Percentiles rank a stretch among this genome's conserved stretches.
phyloP scores from a whole-genome alignment of 92 coral and sea anemone genomes.

The Palythoa heliodiscus region DNA sequence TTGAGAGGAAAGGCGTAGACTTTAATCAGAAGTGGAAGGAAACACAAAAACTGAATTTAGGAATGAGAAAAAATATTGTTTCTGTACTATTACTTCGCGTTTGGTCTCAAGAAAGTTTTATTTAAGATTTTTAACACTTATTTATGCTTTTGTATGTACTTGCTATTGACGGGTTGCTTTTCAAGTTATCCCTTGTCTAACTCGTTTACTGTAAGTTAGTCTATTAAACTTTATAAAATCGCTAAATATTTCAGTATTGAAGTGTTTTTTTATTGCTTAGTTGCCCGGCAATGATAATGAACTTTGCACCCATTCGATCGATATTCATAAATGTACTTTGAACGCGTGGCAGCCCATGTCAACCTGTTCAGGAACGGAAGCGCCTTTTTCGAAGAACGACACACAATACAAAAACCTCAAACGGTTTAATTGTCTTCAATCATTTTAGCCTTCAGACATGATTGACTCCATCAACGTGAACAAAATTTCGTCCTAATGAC shows the following conservation, averaged over 20 bases:
- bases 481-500: background rate
- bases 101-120: background rate
- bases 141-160: background rate
- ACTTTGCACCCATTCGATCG: background rate
- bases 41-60: background rate
- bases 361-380: background rate
- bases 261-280: background rate
- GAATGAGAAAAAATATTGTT: background rate
- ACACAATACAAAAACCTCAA: conserved; percentile 17
- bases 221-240: background rate
- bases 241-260: background rate
- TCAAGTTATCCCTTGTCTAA: background rate
- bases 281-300: conserved; percentile 6
- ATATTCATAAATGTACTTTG: background rate
- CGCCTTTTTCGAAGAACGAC: background rate
- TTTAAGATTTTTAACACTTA: background rate
- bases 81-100: background rate
- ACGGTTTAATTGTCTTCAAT: conserved; percentile 39
- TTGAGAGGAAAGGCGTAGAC: background rate
- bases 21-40: background rate
- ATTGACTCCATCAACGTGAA: conserved; percentile 3
- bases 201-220: background rate
- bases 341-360: conserved; percentile 42
- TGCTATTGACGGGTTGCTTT: background rate
- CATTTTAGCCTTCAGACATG: conserved; percentile 4